phyloP scores from a whole-genome alignment of 2,888 invertebrate species.

The Resseliella maxima region DNA sequence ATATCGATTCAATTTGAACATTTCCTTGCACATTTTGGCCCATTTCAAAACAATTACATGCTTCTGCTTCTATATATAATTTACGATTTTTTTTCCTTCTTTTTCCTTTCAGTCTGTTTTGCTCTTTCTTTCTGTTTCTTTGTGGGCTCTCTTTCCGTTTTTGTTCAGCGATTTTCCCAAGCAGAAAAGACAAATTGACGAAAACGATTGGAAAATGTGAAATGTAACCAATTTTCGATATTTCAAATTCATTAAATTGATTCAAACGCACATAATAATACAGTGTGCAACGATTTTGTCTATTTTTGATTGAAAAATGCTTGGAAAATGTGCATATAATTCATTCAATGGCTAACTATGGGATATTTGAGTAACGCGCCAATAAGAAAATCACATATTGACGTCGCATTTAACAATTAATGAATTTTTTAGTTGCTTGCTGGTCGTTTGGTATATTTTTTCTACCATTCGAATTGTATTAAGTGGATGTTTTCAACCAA shows the following conservation, averaged over 20 bases:
- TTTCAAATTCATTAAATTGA: neutral
- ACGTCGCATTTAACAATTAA: constrained; percentile 54
- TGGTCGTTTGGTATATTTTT: neutral
- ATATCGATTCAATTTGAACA: neutral
- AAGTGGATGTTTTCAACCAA: neutral
- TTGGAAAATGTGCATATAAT: neutral
- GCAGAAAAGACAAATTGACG: neutral
- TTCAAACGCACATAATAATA: constrained; percentile 9
- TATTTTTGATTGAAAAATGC: neutral
- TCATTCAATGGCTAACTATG: neutral
- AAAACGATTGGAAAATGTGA: neutral
- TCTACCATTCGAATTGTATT: neutral
- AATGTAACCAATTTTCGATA: neutral
- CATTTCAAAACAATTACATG: constrained; percentile 23
- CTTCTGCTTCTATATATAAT: neutral
- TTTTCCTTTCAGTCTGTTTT: too few relatives aligned
- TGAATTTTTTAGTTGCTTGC: neutral
- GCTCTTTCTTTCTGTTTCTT: too few relatives aligned
- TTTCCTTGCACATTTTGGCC: constrained; percentile 8
- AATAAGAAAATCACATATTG: constrained; percentile 55
- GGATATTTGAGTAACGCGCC: neutral
- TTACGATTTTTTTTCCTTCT: neutral
- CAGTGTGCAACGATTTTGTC: neutral
- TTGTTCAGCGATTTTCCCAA: too few relatives aligned
- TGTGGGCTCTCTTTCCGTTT: too few relatives aligned